Conservation (phyloP, 2,888 invertebrate species). For the Cryptus armator region DNA sequence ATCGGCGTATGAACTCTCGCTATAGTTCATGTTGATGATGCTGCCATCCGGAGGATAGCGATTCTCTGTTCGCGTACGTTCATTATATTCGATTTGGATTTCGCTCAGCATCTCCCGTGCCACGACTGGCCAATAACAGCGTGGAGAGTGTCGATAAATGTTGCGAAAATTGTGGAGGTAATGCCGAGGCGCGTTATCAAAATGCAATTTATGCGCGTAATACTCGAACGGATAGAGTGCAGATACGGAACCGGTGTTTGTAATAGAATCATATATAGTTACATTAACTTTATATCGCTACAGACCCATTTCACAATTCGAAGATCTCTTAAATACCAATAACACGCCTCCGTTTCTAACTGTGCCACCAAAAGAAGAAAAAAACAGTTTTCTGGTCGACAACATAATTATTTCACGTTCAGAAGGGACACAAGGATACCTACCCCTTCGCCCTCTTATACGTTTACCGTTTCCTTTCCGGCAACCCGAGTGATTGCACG, state of each 20-base stretch:
- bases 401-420: conserved; percentile 41
- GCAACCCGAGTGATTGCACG: conserved; percentile 56
- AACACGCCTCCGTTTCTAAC: too few relatives aligned
- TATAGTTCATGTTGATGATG: conserved; percentile 15
- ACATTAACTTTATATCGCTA: neutral
- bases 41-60: conserved; percentile 23
- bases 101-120: conserved; percentile 68
- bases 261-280: conserved; percentile 26
- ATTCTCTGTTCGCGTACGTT: conserved; percentile 60
- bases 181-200: conserved; percentile 74
- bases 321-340: too few relatives aligned
- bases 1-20: conserved; percentile 7
- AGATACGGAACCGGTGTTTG: conserved; percentile 16
- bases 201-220: conserved; percentile 74
- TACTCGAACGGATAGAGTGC: conserved; percentile 30
- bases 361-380: too few relatives aligned
- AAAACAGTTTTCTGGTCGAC: neutral
- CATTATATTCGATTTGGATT: conserved; percentile 74
- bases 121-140: conserved; percentile 44
- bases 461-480: conserved; percentile 31
- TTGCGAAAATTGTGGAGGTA: conserved; percentile 73
- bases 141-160: conserved; percentile 75
- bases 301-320: neutral
- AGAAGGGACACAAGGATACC: neutral
- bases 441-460: neutral